Percentiles rank a stretch among this genome's conserved stretches.
Conservation (phyloP, 2,888 invertebrate species). For the Stenotaenia linearis region DNA sequence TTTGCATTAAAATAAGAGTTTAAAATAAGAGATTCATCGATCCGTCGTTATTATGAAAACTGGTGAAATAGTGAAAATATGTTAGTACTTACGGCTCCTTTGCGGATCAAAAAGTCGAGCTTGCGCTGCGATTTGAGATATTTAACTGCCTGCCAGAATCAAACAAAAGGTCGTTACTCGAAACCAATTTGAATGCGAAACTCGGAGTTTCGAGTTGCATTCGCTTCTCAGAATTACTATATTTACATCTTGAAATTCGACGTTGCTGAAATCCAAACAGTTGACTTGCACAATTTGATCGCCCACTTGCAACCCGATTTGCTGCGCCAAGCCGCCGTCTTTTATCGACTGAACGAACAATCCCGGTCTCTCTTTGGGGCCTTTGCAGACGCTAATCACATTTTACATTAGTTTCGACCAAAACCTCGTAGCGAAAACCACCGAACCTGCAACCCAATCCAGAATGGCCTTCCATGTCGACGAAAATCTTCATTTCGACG, state of each 20-base stretch:
- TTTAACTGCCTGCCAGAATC: conserved; percentile 61
- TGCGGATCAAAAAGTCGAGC: conserved; percentile 67
- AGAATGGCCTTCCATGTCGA: conserved; percentile 21
- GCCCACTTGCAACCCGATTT: conserved; percentile 79
- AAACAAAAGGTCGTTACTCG: conserved; percentile 31
- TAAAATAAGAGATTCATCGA: no score
- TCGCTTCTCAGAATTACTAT: neutral
- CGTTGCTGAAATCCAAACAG: conserved; percentile 60
- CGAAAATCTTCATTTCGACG: conserved; percentile 29
- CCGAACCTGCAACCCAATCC: conserved; percentile 70
- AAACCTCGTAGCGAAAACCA: no score
- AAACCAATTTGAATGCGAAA: neutral
- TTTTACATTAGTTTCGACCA: no score
- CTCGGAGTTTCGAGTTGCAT: neutral
- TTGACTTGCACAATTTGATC: conserved; percentile 89
- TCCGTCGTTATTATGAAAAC: no score
- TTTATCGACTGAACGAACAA: conserved; percentile 85
- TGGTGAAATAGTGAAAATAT: neutral
- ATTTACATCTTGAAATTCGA: conserved; percentile 70
- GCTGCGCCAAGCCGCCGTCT: conserved; percentile 79
- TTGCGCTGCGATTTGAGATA: conserved; percentile 72
- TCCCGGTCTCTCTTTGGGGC: conserved; percentile 55
- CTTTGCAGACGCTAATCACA: conserved; percentile 64
- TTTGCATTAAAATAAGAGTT: neutral
- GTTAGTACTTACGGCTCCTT: conserved; percentile 62